phyloP scores from a whole-genome alignment of 2,113 vertebrate genomes.

The Verasper variegatus region DNA sequence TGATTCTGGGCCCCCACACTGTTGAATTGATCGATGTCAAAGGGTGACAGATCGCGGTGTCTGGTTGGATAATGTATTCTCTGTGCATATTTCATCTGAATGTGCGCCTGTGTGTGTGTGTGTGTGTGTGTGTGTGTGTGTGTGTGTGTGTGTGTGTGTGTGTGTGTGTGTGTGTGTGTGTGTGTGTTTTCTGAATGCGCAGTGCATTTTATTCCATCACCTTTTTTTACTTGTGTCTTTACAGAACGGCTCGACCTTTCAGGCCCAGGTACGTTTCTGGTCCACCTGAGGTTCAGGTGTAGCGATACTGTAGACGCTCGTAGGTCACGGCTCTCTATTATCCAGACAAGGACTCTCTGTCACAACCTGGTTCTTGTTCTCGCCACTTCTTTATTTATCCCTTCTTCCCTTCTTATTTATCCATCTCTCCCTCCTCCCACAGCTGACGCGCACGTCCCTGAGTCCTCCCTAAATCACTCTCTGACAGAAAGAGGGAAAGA shows the following conservation, averaged over 20 bases:
- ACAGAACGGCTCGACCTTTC: not conserved
- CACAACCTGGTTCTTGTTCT: conserved; percentile 42
- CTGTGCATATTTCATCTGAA: conserved; percentile 43
- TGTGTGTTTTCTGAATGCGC: conserved; percentile 23
- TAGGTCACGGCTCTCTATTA: conserved; percentile 56
- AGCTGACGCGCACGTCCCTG: conserved; percentile 52
- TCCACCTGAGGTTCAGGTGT: conserved; percentile 28
- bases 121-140: conserved; percentile 16
- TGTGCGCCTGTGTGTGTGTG: conserved; percentile 13
- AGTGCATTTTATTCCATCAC: not conserved
- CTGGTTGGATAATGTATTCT: conserved; percentile 54
- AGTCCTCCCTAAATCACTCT: conserved; percentile 81
- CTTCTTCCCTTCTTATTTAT: conserved; percentile 66
- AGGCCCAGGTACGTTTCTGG: conserved; percentile 23
- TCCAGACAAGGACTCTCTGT: conserved; percentile 49
- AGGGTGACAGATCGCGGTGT: conserved; percentile 54
- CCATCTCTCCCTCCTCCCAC: conserved; percentile 58
- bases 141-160: conserved; percentile 25
- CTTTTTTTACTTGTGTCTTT: not conserved
- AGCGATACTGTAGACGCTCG: conserved; percentile 18
- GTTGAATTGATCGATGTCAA: conserved; percentile 56
- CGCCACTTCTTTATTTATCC: conserved; percentile 68
- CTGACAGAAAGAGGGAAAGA: conserved; percentile 80
- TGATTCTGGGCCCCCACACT: conserved; percentile 38
- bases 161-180: conserved; percentile 16